Conservation (phyloP, 2,888 invertebrate species). For the Cataglyphis cursor region DNA sequence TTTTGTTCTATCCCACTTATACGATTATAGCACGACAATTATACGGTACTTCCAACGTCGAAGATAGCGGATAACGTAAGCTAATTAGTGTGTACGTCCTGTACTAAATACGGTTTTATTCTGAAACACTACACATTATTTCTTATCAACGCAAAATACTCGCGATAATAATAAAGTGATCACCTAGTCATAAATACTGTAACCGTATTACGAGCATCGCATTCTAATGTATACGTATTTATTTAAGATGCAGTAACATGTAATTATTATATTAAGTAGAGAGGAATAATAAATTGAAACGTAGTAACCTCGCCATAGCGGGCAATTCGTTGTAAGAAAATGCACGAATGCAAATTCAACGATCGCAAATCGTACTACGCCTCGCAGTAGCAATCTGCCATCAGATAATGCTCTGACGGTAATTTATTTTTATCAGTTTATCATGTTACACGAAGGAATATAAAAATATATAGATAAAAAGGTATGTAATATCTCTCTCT, state of each 20-base stretch:
- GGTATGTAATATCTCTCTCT: slow-evolving; percentile 46
- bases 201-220: slow-evolving; percentile 61
- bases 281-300: slow-evolving; percentile 16
- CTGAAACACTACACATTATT: slow-evolving; percentile 26
- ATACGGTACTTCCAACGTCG: slow-evolving; percentile 36
- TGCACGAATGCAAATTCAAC: slow-evolving; percentile 20
- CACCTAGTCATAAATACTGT: slow-evolving; percentile 67
- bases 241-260: slow-evolving; percentile 49
- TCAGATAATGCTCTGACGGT: slow-evolving; percentile 58
- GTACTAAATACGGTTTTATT: slow-evolving; percentile 34
- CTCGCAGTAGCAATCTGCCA: slow-evolving; percentile 46
- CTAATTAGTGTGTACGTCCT: slow-evolving; percentile 35
- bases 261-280: slow-evolving; percentile 42
- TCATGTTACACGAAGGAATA: slow-evolving; percentile 65
- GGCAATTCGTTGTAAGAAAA: slow-evolving; percentile 30
- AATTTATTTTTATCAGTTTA: slow-evolving; percentile 73
- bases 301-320: slow-evolving; percentile 43
- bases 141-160: slow-evolving; percentile 35
- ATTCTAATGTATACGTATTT: slow-evolving; percentile 38
- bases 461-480: slow-evolving; percentile 75
- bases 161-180: slow-evolving; percentile 68
- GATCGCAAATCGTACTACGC: slow-evolving; percentile 34
- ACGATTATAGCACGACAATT: slow-evolving; percentile 30
- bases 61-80: slow-evolving; percentile 28
- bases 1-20: not conserved